Base-by-base conservation (phyloP, 2,888 invertebrate species). In the Ennomos quercinarius region DNA sequence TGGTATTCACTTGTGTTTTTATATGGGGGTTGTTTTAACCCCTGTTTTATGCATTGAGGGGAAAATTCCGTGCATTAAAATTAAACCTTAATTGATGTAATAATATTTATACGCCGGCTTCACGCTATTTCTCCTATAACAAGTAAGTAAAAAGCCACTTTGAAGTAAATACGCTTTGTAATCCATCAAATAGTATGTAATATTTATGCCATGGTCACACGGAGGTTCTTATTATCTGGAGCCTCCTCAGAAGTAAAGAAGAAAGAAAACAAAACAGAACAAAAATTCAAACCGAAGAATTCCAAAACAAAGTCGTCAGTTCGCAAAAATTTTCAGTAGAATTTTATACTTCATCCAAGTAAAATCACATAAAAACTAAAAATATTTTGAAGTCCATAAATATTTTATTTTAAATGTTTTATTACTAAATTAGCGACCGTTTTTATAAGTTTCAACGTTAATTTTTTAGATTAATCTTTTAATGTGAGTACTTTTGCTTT, bases 281-380 rank as follows among this genome's bases (percentile, higher is more conserved):
- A 17, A 0, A 50, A 59, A 54, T 59, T 59, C 42, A 50, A 59
- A 37, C 10, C 10, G 2, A 0, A 42, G 11, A 42, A 46, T 46
- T 55, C 50, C 37, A 43, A 60, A 45, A n/a, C 13, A 55, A 34
- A 46, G 45, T 41, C 48, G 45, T 11, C 44, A 42, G 38, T 10
- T n/a, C 35, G 0, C 9, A n/a, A 6, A 43, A 60, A 46, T 10
- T 43, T 52, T 61, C 51, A 61, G 46, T 61, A 35, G n/a, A 35
- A 48, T 56, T 61, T 61, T 61, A 55, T 61, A 61, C 38, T 51
- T 45, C 60, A 58, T 41, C 45, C 46, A 39, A 59, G 53, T 53
- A 61, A 61, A 61, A 61, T 36, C 51, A 61, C 34, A 55, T 55
- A 61, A 61, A 61, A 61, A 61, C 0, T 60, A 50, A 61, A 59